Evolutionary conservation across 2,888 invertebrate genomes (phyloP).

Genomic region (Melieria crassipennis): DNA sequence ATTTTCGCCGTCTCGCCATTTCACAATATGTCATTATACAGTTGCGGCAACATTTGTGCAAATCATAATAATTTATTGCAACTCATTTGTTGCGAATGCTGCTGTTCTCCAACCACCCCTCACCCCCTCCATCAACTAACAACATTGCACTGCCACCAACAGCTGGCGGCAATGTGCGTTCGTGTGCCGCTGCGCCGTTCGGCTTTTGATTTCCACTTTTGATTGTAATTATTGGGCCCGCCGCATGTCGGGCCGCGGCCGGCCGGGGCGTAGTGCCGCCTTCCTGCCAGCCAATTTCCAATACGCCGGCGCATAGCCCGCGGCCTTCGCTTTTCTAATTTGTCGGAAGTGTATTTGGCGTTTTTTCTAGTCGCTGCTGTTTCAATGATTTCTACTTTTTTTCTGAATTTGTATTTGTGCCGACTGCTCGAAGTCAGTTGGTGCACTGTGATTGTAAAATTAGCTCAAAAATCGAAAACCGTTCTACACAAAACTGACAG

Average conservation of each 20-base stretch:
- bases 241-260: background rate
- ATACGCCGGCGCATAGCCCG: slow-evolving; percentile 24
- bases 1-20: slow-evolving; percentile 48
- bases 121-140: background rate
- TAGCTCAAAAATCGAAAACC: too few species aligned
- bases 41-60: slow-evolving; percentile 57
- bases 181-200: background rate
- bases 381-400: slow-evolving; percentile 21
- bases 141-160: background rate
- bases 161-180: background rate
- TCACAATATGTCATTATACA: slow-evolving; percentile 61
- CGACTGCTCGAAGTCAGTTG: too few species aligned
- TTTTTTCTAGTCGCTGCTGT: slow-evolving; percentile 34
- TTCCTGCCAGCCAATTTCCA: slow-evolving; percentile 25
- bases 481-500: too few species aligned
- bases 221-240: slow-evolving; percentile 44
- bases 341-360: slow-evolving; percentile 41
- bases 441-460: too few species aligned
- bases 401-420: too few species aligned
- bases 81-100: slow-evolving; percentile 52
- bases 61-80: slow-evolving; percentile 63
- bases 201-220: slow-evolving; percentile 10
- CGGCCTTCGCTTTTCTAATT: slow-evolving; percentile 39
- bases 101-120: background rate
- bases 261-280: slow-evolving; percentile 28